Base-by-base conservation (phyloP, 2,113 vertebrate species). In the Benitochromis conjunctus region DNA sequence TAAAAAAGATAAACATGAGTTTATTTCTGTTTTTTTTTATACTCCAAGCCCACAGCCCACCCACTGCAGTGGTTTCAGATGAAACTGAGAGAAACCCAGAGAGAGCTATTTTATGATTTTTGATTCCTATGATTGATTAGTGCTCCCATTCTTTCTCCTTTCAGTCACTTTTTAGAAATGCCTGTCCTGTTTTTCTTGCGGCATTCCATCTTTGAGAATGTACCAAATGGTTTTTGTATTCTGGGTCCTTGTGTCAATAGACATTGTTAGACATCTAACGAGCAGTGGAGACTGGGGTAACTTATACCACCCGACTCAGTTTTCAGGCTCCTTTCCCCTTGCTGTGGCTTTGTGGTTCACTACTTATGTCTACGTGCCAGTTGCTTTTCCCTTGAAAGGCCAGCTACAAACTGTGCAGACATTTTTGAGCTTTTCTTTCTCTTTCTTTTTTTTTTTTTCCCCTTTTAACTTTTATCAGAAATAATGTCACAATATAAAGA, bases 331-430 rank as follows among this genome's bases (percentile, higher is more conserved):
- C 86, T 79, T 90, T 93, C 89, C 85, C 83, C 92, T 94, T 76
- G 85, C 91, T 93, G 95, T 92, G 95, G 94, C 90, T 95, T 94
- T 94, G 95, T 94, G 95, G 94, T 91, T 88, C 60, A 69, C 13
- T 43, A 56, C 91, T 81, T 21, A 57, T 80, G 86, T 93, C 92
- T 93, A 89, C 13, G 14, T 82, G 91, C 90, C 94, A 93, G 91
- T 88, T 89, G 87, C 83, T 92, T 94, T 89, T 86, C 86, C 90
- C 80, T 92, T 90, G 82, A 94, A 95, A 94, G 85, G 83, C 83
- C 64, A 53, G 62, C 88, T 38, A 21, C 55, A 64, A 80, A 77
- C 79, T 78, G 64, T 86, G 82, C 58, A 86, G 82, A 80, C 81
- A 48, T 24, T 88, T 60, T 43, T 84, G 74, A 12, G 83, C 81